Conservation (phyloP, 2,888 invertebrate genomes). For the Poecilus cupreus region DNA sequence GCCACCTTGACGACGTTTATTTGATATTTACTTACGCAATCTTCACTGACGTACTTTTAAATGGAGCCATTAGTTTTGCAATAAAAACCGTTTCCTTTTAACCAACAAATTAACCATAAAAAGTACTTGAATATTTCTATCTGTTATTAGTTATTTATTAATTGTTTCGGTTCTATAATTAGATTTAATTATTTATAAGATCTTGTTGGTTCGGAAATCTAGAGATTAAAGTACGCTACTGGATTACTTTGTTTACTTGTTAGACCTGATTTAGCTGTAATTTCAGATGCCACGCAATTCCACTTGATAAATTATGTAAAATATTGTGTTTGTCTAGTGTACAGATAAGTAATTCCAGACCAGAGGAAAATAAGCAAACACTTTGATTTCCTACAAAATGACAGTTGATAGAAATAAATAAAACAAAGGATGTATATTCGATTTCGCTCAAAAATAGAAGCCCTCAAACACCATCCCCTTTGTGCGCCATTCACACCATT, state of each 20-base stretch:
- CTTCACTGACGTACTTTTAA: slow-evolving; percentile 4
- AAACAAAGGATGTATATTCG: no score
- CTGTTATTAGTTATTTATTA: not conserved
- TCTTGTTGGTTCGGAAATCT: not conserved
- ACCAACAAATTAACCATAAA: not conserved
- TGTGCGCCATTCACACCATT: not conserved
- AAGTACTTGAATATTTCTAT: not conserved
- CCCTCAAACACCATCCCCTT: not conserved
- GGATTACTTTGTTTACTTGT: slow-evolving; percentile 9
- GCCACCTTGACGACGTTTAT: not conserved
- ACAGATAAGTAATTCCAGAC: no score
- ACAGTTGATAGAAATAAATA: no score
- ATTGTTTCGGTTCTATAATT: not conserved
- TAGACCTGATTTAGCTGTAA: not conserved
- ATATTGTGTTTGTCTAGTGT: not conserved
- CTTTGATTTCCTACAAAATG: no score
- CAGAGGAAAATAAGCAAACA: no score
- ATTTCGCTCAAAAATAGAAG: not conserved
- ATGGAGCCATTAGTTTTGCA: not conserved
- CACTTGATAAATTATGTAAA: slow-evolving; percentile 11
- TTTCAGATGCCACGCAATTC: slow-evolving; percentile 5
- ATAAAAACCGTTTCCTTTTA: slow-evolving; percentile 1
- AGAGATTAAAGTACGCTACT: not conserved
- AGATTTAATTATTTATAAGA: slow-evolving; percentile 1
- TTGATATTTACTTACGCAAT: not conserved